A percentile compares a stretch with the other conserved stretches of the same genome.
Evolutionary conservation across 2,113 vertebrate genomes (phyloP).

Genomic region (Cebidichthys violaceus): DNA sequence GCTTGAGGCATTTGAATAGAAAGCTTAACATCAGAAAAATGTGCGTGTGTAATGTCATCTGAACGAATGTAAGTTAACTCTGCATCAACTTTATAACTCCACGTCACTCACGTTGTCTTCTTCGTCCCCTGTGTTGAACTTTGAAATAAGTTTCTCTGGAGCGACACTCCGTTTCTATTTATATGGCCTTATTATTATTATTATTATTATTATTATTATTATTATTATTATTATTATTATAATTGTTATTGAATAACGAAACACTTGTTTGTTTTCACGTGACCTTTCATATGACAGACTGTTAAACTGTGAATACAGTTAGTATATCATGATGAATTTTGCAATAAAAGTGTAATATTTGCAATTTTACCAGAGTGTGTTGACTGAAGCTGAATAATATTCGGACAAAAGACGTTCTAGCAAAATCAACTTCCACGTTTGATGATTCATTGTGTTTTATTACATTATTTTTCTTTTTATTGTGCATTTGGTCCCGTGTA

Average conservation of each 20-base stretch:
- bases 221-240: slow-evolving; percentile 29
- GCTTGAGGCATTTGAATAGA: neutral
- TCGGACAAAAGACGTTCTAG: neutral
- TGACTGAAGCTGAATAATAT: neutral
- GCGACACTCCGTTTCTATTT: slow-evolving; percentile 57
- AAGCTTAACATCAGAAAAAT: slow-evolving; percentile 18
- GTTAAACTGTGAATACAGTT: slow-evolving; percentile 62
- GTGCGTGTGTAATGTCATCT: slow-evolving; percentile 65
- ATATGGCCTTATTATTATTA: slow-evolving; percentile 62
- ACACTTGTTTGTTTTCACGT: slow-evolving; percentile 45
- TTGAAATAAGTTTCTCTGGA: slow-evolving; percentile 24
- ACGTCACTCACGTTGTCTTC: neutral
- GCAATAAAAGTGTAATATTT: slow-evolving; percentile 71
- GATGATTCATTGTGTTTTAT: neutral
- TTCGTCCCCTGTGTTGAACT: neutral
- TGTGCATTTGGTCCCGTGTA: neutral
- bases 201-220: slow-evolving; percentile 37
- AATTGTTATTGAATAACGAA: neutral
- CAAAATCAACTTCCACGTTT: neutral
- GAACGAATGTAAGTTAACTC: slow-evolving; percentile 73
- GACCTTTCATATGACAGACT: slow-evolving; percentile 61
- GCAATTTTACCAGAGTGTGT: slow-evolving; percentile 18
- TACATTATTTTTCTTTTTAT: neutral
- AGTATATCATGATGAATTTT: slow-evolving; percentile 48
- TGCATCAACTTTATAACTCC: slow-evolving; percentile 26